phyloP scores from a whole-genome alignment of 1,140 invertebrate genomes.

The Meloidogyne chitwoodi region DNA sequence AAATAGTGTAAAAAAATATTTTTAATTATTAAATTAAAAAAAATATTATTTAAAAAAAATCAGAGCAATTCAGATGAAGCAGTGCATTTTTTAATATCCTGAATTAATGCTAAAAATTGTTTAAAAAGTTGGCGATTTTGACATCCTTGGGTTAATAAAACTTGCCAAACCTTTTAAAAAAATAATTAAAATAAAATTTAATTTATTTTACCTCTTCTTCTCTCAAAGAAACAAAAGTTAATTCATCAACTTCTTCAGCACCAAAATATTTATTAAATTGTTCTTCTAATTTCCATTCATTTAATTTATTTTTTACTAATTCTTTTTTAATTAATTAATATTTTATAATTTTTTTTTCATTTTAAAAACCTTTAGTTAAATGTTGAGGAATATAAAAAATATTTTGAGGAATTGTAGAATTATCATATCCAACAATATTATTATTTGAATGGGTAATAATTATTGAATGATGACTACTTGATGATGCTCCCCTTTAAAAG shows the following conservation, averaged over 20 bases:
- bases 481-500: neutral
- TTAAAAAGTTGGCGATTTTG: neutral
- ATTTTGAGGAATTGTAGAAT: neutral
- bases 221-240: slow-evolving; percentile 8
- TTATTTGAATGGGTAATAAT: neutral
- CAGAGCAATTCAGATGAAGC: slow-evolving; percentile 15
- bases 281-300: slow-evolving; percentile 6
- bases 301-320: neutral
- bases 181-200: neutral
- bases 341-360: neutral
- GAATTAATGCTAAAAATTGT: slow-evolving; percentile 8
- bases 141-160: slow-evolving; percentile 2
- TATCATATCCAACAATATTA: neutral
- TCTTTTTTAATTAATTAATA: neutral
- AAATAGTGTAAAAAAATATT: too few relatives aligned
- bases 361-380: slow-evolving; percentile 9
- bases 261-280: slow-evolving; percentile 16
- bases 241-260: slow-evolving; percentile 20
- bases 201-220: slow-evolving; percentile 2
- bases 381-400: neutral
- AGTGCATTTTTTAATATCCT: slow-evolving; percentile 12
- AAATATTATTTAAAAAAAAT: too few relatives aligned
- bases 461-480: neutral
- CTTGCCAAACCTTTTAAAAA: slow-evolving; percentile 6
- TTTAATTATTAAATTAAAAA: neutral